Evolutionary conservation across 2,113 vertebrate genomes (phyloP).

Genomic region (Stictonetta naevosa): DNA sequence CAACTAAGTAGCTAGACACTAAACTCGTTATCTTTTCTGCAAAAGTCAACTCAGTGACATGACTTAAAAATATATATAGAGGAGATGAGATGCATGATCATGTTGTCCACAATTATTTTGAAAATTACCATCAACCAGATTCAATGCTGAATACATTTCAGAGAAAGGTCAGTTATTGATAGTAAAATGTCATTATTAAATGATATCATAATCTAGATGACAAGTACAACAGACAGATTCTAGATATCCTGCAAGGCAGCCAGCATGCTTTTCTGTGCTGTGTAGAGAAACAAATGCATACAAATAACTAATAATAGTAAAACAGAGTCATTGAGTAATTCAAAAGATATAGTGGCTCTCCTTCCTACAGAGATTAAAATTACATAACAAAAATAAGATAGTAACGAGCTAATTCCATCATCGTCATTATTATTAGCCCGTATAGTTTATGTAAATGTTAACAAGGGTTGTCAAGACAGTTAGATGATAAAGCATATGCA

Average conservation of each 20-base stretch:
- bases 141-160: neutral
- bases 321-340: constrained; percentile 26
- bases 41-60: neutral
- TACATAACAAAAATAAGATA: constrained; percentile 29
- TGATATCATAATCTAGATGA: neutral
- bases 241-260: neutral
- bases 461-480: constrained; percentile 45
- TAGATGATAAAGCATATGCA: constrained; percentile 23
- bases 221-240: neutral
- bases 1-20: neutral
- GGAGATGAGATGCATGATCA: neutral
- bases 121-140: neutral
- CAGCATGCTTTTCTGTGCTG: neutral
- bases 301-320: constrained; percentile 56
- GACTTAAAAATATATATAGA: neutral
- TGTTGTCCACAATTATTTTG: neutral
- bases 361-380: constrained; percentile 53
- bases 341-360: neutral
- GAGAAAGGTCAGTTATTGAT: constrained; percentile 6
- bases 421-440: constrained; percentile 43
- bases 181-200: constrained; percentile 3
- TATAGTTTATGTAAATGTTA: constrained; percentile 45
- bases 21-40: neutral
- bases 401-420: constrained; percentile 35
- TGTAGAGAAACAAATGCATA: constrained; percentile 24